Percentiles rank a stretch among this genome's conserved stretches.
phyloP scores from a whole-genome alignment of 2,113 vertebrate species.

The Chelonoidis abingdonii region DNA sequence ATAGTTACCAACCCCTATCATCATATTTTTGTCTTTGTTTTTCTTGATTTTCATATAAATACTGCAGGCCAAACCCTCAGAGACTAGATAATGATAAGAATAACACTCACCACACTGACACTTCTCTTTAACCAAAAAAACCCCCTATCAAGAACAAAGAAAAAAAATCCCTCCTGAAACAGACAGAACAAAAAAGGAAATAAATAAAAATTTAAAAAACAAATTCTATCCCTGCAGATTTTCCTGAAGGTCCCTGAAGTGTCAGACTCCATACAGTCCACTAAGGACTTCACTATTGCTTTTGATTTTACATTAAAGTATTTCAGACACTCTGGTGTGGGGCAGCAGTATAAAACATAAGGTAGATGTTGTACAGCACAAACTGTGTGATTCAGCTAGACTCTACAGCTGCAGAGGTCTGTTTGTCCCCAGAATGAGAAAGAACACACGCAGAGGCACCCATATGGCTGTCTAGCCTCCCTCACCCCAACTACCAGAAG shows the following conservation, averaged over 20 bases:
- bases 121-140: neutral
- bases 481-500: neutral
- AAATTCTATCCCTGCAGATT: neutral
- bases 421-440: neutral
- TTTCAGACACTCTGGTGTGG: neutral
- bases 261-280: neutral
- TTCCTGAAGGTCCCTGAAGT: too few species aligned
- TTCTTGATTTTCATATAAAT: neutral
- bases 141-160: neutral
- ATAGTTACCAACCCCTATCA: neutral
- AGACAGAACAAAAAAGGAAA: neutral
- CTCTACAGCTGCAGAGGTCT: neutral
- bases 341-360: neutral
- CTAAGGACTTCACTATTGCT: neutral
- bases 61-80: neutral
- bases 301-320: neutral
- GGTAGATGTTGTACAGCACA: neutral
- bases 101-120: neutral
- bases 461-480: neutral
- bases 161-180: neutral
- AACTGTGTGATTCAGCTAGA: neutral
- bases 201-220: neutral
- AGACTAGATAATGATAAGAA: neutral
- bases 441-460: neutral
- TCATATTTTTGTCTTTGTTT: neutral